These are phyloP conservation scores for Intellagama lesueurii DNA, from an alignment of 2,797 vertebrate genomes.

Conservation along the genomic window DNA sequence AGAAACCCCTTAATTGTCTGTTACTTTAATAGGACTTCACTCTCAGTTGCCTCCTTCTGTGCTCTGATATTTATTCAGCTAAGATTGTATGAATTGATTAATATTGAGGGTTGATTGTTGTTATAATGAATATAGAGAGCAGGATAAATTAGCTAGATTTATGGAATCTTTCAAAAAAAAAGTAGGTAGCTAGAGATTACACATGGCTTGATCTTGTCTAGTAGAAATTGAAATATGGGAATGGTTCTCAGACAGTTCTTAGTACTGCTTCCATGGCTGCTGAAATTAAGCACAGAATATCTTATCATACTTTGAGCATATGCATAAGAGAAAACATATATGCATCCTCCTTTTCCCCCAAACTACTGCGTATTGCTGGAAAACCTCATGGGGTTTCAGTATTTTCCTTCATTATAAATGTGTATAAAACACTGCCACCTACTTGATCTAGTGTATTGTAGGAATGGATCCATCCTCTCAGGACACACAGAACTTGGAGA, in stretches of 20 bases:
- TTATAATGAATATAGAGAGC: slow-evolving; percentile 23
- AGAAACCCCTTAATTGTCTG: slow-evolving; percentile 43
- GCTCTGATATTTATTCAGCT: slow-evolving; percentile 42
- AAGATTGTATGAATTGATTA: slow-evolving; percentile 21
- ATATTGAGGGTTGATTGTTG: neutral
- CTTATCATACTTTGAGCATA: neutral
- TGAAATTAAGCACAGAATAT: neutral
- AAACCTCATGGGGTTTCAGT: neutral
- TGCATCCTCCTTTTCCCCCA: neutral
- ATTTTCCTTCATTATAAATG: neutral
- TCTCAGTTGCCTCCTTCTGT: slow-evolving; percentile 26
- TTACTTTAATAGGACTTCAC: slow-evolving; percentile 14
- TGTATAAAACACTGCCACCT: neutral
- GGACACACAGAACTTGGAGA: neutral
- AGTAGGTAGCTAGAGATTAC: too few species aligned
- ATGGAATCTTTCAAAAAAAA: neutral
- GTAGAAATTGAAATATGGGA: neutral
- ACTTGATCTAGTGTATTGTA: neutral
- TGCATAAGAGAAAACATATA: neutral
- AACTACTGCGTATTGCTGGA: neutral
- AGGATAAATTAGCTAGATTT: neutral
- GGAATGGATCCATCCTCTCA: neutral
- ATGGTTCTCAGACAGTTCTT: neutral
- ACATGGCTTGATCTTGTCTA: neutral
- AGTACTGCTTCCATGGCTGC: neutral